Evolutionary conservation across 92 coral and sea anemone species (phyloP), one percentile per base, ranked within the genome.

Genomic region (Porites divaricata): DNA sequence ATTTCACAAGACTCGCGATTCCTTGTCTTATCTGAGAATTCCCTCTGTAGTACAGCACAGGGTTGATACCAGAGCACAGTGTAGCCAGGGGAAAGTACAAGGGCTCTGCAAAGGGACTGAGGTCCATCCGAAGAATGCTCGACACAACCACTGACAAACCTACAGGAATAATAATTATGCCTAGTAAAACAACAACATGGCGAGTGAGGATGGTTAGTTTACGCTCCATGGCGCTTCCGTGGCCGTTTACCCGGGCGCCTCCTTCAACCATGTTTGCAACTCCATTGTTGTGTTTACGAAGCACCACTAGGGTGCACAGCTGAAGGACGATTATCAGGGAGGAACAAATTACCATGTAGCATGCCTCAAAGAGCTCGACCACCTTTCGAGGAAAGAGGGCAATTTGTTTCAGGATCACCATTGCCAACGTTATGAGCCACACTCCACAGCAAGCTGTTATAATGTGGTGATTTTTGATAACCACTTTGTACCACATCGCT

Each of bases 61-160:
- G 81, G 56, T 77, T 77, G 8, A 77, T 19, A 63, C 81, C 48
- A 7, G 81, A 77, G 62, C 61, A 12, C n/a, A 77, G 53, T 25
- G 61, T 8, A 70, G 81, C 70, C 12, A 22, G 2, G 1, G 78
- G 63, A 24, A 74, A 22, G 5, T 26, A 15, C 45, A 72, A 2
- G 50, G 19, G 2, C 28, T 66, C 70, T 14, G 45, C 45, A 35
- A 35, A 35, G 45, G 45, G 45, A 6, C 45, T 35, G 45, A 35
- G 45, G 45, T 35, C 4, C 45, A 6, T 35, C 7, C 8, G 20
- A 11, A 26, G 41, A 70, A 77, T 41, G 17, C 17, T 63, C 19
- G 81, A 28, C 26, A 77, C 15, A 35, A 35, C 24, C 9, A 63
- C 70, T 17, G 61, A 51, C 1, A 77, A 19, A 63, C 70, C 52